Percentiles rank a stretch among this genome's conserved stretches.
Conservation (phyloP, 2,888 invertebrate genomes). For the Cryptops parisi region DNA sequence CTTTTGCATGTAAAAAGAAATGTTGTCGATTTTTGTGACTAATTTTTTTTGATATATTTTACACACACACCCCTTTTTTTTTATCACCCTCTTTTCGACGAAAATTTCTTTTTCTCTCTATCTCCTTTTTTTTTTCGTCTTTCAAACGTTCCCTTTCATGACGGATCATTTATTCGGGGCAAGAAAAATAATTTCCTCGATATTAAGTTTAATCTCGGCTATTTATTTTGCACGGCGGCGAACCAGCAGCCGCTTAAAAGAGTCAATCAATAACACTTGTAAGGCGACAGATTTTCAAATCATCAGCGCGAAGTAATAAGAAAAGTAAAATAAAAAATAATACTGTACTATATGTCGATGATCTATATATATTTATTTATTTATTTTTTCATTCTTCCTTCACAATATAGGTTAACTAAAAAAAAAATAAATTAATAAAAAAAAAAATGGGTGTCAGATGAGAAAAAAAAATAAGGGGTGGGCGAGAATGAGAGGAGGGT, state of each 20-base stretch:
- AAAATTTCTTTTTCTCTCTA: neutral
- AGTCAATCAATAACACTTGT: slow-evolving; percentile 6
- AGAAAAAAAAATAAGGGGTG: neutral
- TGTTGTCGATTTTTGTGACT: no score
- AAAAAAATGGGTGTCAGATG: no score
- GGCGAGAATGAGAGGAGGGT: neutral
- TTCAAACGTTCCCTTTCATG: no score
- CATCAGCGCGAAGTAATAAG: slow-evolving; percentile 5
- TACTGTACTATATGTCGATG: no score
- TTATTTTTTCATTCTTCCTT: no score
- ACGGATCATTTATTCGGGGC: neutral
- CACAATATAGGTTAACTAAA: no score
- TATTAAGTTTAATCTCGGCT: slow-evolving; percentile 9
- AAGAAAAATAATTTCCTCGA: slow-evolving; percentile 11
- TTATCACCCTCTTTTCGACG: neutral
- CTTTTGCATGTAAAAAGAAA: no score
- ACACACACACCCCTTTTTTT: neutral
- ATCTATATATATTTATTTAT: no score
- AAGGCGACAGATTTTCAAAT: slow-evolving; percentile 4
- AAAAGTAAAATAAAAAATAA: neutral
- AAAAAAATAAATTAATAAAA: no score
- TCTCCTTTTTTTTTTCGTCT: neutral
- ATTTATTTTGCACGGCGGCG: neutral
- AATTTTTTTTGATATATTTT: no score
- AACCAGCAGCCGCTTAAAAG: neutral